Conservation (phyloP, 37 sponge, comb jelly and placozoan genomes). For the Geodia barretti region DNA sequence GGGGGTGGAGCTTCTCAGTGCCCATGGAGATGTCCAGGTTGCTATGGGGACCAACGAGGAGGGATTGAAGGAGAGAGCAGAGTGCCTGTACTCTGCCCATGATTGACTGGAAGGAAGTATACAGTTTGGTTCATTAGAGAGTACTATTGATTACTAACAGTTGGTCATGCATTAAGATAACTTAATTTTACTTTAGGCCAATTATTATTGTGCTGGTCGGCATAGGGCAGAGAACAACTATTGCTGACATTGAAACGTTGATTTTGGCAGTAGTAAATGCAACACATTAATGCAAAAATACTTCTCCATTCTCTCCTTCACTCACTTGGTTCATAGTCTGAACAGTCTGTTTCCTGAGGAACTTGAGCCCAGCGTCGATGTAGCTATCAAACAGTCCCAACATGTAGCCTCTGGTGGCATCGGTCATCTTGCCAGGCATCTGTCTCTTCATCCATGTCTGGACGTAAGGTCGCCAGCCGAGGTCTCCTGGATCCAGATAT, state of each 20-base stretch:
- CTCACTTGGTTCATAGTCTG: slow-evolving; percentile 88
- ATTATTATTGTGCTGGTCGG: no score
- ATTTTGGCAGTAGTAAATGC: background rate
- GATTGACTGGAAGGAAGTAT: no score
- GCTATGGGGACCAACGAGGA: slow-evolving; percentile 59
- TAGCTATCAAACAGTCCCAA: slow-evolving; percentile 78
- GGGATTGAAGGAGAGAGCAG: slow-evolving; percentile 76
- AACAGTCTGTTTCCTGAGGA: slow-evolving; percentile 74
- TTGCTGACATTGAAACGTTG: no score
- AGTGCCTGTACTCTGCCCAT: slow-evolving; percentile 79
- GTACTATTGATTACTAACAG: no score
- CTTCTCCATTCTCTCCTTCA: background rate
- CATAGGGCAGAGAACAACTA: no score
- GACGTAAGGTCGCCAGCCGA: slow-evolving; percentile 89
- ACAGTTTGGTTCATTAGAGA: no score
- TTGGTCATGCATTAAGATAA: no score
- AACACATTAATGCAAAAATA: background rate
- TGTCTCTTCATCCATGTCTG: slow-evolving; percentile 87
- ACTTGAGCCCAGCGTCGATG: slow-evolving; percentile 91
- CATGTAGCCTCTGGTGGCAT: slow-evolving; percentile 85
- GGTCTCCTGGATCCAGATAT: slow-evolving; percentile 90
- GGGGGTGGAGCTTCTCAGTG: slow-evolving; percentile 81
- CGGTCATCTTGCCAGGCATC: slow-evolving; percentile 65
- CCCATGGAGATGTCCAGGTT: slow-evolving; percentile 72
- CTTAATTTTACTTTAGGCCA: no score